Percentiles rank a stretch among this genome's conserved stretches.
Evolutionary conservation across 64 coral and sea anemone species (phyloP).

Genomic region (Cladopsammia gracilis): DNA sequence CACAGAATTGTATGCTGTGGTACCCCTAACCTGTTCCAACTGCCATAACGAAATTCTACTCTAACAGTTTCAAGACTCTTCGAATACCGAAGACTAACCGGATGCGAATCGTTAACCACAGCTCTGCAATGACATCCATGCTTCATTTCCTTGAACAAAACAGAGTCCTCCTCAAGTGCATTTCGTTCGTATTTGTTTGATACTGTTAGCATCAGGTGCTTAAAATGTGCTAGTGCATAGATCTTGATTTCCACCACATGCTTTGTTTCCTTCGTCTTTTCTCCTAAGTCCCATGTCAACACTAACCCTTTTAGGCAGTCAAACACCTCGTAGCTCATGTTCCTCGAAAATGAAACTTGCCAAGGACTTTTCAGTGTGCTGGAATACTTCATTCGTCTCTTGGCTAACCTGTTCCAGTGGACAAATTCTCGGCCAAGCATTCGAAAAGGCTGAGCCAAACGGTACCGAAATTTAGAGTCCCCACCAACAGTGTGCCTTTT

Average conservation of each 20-base stretch:
- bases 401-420: slow-evolving; percentile 18
- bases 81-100: slow-evolving; percentile 15
- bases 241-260: slow-evolving; percentile 47
- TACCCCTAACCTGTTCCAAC: slow-evolving; percentile 34
- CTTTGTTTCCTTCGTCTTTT: slow-evolving; percentile 49
- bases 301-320: slow-evolving; percentile 23
- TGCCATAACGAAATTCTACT: slow-evolving; percentile 45
- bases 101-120: slow-evolving; percentile 22
- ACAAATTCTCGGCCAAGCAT: slow-evolving; percentile 53
- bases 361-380: neutral
- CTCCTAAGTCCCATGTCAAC: slow-evolving; percentile 19
- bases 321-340: slow-evolving; percentile 1
- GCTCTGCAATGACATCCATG: slow-evolving; percentile 36
- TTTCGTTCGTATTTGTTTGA: slow-evolving; percentile 43
- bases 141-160: slow-evolving; percentile 28
- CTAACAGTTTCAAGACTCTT: slow-evolving; percentile 37
- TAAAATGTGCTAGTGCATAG: slow-evolving; percentile 2
- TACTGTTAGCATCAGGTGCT: slow-evolving; percentile 3
- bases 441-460: slow-evolving; percentile 37
- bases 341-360: slow-evolving; percentile 15
- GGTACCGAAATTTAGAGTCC: slow-evolving; percentile 4
- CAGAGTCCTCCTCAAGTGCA: slow-evolving; percentile 25
- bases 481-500: slow-evolving; percentile 25
- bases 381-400: slow-evolving; percentile 34
- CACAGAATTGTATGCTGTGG: slow-evolving; percentile 31